Evolutionary conservation across 2,113 vertebrate genomes (phyloP).

Genomic region (Gobius niger): DNA sequence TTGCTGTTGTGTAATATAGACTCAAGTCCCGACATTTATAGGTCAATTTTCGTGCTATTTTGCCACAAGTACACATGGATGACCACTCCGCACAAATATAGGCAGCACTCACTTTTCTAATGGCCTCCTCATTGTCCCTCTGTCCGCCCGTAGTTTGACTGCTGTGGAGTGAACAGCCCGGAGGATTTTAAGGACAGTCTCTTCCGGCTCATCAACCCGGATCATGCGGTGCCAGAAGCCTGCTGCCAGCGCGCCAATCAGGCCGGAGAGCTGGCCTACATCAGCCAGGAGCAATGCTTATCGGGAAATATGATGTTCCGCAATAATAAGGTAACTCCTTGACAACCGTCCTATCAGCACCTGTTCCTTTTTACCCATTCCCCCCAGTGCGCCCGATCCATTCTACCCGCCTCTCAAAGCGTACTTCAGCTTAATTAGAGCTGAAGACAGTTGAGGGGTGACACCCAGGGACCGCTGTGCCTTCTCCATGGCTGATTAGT

Average conservation of each 20-base stretch:
- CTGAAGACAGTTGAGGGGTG: constrained; percentile 46
- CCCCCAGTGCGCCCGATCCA: neutral
- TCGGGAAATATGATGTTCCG: constrained; percentile 80
- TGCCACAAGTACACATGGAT: constrained; percentile 23
- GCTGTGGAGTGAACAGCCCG: constrained; percentile 92
- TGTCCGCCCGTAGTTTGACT: constrained; percentile 84
- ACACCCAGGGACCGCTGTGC: constrained; percentile 48
- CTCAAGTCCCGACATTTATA: constrained; percentile 46
- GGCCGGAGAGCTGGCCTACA: constrained; percentile 68
- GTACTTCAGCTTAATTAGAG: constrained; percentile 63
- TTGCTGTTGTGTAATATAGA: constrained; percentile 45
- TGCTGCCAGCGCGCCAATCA: constrained; percentile 86
- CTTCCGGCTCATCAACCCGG: constrained; percentile 70
- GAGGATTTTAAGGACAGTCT: constrained; percentile 87
- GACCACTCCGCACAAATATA: constrained; percentile 45
- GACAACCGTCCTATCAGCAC: constrained; percentile 33
- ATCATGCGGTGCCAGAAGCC: constrained; percentile 79
- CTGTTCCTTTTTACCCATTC: neutral
- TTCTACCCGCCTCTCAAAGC: constrained; percentile 35
- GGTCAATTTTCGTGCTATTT: constrained; percentile 61
- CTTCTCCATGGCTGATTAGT: constrained; percentile 62
- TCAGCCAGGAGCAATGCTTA: constrained; percentile 83
- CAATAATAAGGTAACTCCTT: constrained; percentile 86
- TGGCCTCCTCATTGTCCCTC: constrained; percentile 19
- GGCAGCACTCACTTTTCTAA: constrained; percentile 38